Conservation (phyloP, 1,140 invertebrate genomes). For the Tetragnatha versicolor region DNA sequence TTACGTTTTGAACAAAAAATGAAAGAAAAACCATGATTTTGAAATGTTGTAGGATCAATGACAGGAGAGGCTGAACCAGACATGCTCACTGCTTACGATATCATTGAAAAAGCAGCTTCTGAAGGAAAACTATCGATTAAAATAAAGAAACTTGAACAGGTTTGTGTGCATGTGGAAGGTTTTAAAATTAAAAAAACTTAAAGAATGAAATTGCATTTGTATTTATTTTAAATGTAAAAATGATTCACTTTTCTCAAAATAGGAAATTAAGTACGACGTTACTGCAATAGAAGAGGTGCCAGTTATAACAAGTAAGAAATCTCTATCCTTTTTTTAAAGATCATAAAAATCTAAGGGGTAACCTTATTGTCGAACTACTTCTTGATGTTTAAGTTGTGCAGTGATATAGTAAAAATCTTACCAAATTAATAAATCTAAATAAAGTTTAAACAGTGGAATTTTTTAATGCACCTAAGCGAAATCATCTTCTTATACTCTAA, state of each 20-base stretch:
- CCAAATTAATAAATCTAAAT: too few relatives aligned
- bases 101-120: background rate
- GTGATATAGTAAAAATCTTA: too few relatives aligned
- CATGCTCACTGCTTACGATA: background rate
- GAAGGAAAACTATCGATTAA: slow-evolving; percentile 2
- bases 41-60: slow-evolving; percentile 11
- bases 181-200: background rate
- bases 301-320: too few relatives aligned
- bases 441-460: too few relatives aligned
- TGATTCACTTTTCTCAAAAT: background rate
- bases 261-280: slow-evolving; percentile 5
- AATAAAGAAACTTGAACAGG: slow-evolving; percentile 8
- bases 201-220: background rate
- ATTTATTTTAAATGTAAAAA: background rate
- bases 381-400: too few relatives aligned
- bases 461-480: too few relatives aligned
- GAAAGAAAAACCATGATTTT: too few relatives aligned
- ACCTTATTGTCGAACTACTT: too few relatives aligned
- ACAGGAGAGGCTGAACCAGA: slow-evolving; percentile 1
- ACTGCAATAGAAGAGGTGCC: slow-evolving; percentile 11
- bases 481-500: too few relatives aligned
- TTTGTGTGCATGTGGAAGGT: background rate
- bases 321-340: too few relatives aligned
- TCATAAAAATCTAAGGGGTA: too few relatives aligned
- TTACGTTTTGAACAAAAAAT: too few relatives aligned